Evolutionary conservation across 2,113 vertebrate species (phyloP).

Genomic region (Corythornis vintsioides): DNA sequence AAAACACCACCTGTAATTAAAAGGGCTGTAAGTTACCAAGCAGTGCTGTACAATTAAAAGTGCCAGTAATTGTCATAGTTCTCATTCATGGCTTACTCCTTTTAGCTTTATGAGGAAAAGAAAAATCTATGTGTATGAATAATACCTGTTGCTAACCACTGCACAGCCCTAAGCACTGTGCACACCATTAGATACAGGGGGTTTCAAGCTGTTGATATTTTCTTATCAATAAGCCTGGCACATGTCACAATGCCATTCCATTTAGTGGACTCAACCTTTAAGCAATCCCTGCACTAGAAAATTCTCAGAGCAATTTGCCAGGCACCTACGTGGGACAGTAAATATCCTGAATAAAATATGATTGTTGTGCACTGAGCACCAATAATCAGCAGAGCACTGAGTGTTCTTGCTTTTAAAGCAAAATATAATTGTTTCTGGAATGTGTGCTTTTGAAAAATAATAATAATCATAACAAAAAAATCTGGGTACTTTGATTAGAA

Average conservation of each 20-base stretch:
- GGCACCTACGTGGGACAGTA: conserved; percentile 52
- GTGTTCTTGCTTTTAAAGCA: conserved; percentile 25
- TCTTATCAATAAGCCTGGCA: not conserved
- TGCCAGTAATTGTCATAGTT: not conserved
- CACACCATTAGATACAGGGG: not conserved
- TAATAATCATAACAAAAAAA: too few species aligned
- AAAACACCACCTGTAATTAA: conserved; percentile 7
- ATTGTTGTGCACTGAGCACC: conserved; percentile 34
- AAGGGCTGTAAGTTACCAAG: not conserved
- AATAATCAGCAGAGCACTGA: conserved; percentile 6
- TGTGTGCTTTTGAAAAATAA: not conserved
- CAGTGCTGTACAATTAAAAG: not conserved
- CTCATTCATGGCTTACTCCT: not conserved
- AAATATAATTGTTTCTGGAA: conserved; percentile 37
- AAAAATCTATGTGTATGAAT: not conserved
- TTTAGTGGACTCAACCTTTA: conserved; percentile 27
- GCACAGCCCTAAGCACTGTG: not conserved
- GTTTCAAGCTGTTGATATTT: conserved; percentile 12
- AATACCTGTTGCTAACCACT: not conserved
- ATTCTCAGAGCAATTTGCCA: conserved; percentile 39
- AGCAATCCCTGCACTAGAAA: conserved; percentile 53
- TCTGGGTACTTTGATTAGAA: not conserved
- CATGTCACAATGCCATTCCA: not conserved
- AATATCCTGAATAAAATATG: conserved; percentile 49
- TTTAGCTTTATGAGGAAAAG: not conserved